Evolutionary conservation across 2,888 invertebrate genomes (phyloP).

Genomic region (Anorthoa munda): DNA sequence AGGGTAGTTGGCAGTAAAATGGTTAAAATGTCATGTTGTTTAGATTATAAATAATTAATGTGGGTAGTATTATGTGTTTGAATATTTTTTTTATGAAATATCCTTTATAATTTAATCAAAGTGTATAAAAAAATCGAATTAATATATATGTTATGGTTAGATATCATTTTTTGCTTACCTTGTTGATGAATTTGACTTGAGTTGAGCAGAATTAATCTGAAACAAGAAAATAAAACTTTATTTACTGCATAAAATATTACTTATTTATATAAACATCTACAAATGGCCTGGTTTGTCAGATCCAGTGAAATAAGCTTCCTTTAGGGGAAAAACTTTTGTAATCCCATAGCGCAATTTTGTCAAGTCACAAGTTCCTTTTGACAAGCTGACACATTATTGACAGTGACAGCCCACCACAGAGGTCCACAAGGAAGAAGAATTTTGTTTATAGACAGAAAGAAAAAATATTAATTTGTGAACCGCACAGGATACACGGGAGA

Average conservation of each 20-base stretch:
- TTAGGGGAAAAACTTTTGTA: neutral
- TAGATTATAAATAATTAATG: neutral
- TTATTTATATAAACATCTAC: neutral
- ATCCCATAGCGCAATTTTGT: neutral
- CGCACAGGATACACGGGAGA: too few species aligned
- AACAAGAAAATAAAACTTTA: slow-evolving; percentile 9
- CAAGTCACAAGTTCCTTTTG: neutral
- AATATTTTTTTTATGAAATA: neutral
- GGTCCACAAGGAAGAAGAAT: too few species aligned
- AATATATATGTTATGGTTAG: too few species aligned
- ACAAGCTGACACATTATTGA: neutral
- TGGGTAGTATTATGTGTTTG: neutral
- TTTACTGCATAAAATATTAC: neutral
- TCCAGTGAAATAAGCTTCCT: neutral
- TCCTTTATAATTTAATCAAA: neutral
- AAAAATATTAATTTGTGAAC: too few species aligned
- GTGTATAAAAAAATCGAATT: too few species aligned
- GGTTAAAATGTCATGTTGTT: neutral
- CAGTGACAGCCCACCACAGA: neutral
- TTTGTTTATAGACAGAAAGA: too few species aligned
- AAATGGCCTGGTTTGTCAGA: neutral
- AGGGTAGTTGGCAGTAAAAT: neutral
- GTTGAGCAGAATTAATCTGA: slow-evolving; percentile 8
- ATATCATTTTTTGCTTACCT: slow-evolving; percentile 13
- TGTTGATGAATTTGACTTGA: neutral